Conservation (phyloP, 2,888 invertebrate species). For the Holacanthella duospinosa region DNA sequence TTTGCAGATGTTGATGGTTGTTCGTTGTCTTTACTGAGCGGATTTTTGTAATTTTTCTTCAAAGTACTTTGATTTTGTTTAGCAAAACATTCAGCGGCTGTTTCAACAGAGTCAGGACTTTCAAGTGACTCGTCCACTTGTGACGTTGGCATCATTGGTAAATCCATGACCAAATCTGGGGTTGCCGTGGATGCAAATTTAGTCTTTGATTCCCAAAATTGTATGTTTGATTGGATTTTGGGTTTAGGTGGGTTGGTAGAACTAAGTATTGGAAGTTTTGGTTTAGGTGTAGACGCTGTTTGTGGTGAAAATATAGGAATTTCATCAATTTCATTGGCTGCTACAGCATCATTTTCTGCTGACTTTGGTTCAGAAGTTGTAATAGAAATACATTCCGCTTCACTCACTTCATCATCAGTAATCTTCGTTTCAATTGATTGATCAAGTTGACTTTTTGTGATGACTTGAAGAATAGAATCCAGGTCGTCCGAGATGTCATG, state of each 20-base stretch:
- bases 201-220: conserved; percentile 40
- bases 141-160: conserved; percentile 48
- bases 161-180: conserved; percentile 72
- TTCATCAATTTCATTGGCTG: neutral
- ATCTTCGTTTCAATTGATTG: neutral
- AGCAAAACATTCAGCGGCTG: conserved; percentile 65
- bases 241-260: conserved; percentile 10
- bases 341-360: conserved; percentile 13
- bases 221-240: conserved; percentile 38
- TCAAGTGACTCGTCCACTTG: conserved; percentile 42
- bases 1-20: conserved; percentile 41
- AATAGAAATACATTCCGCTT: neutral
- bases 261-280: neutral
- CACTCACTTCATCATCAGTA: neutral
- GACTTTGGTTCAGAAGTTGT: conserved; percentile 16
- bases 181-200: conserved; percentile 45
- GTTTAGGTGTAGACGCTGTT: neutral
- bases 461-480: neutral
- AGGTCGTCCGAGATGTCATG: neutral
- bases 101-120: conserved; percentile 48
- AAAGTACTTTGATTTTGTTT: conserved; percentile 67
- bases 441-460: neutral
- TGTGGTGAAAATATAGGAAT: neutral
- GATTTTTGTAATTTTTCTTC: conserved; percentile 54
- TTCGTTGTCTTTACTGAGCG: conserved; percentile 24